Evolutionary conservation across 2,888 invertebrate species (phyloP).

Genomic region (Leptinotarsa tumamoca): DNA sequence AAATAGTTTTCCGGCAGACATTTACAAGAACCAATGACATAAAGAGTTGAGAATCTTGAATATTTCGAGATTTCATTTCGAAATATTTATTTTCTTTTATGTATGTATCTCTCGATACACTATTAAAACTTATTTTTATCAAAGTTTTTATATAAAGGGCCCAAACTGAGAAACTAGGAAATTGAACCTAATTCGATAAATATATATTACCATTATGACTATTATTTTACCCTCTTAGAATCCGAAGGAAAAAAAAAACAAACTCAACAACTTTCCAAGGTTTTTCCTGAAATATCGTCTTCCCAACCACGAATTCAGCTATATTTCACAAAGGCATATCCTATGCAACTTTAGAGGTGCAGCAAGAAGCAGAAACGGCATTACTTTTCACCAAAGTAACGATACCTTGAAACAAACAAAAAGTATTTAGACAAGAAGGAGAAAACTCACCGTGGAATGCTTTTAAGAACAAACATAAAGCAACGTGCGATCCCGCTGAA

Average conservation of each 20-base stretch:
- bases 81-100: too few species aligned
- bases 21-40: too few species aligned
- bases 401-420: conserved; percentile 31
- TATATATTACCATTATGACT: too few species aligned
- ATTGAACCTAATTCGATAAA: too few species aligned
- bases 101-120: too few species aligned
- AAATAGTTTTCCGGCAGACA: too few species aligned
- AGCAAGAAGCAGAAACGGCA: conserved; percentile 31
- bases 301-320: not conserved
- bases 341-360: conserved; percentile 15
- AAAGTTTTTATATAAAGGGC: too few species aligned
- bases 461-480: conserved; percentile 39
- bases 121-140: too few species aligned
- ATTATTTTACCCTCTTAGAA: too few species aligned
- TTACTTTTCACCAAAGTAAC: conserved; percentile 29
- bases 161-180: too few species aligned
- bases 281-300: not conserved
- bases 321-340: conserved; percentile 7
- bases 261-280: not conserved
- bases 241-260: not conserved
- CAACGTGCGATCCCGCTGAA: conserved; percentile 33
- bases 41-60: too few species aligned
- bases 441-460: conserved; percentile 37
- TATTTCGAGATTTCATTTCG: too few species aligned
- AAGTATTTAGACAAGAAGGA: conserved; percentile 36